phyloP scores from a whole-genome alignment of 2,888 invertebrate genomes.

The Plusia festucae region DNA sequence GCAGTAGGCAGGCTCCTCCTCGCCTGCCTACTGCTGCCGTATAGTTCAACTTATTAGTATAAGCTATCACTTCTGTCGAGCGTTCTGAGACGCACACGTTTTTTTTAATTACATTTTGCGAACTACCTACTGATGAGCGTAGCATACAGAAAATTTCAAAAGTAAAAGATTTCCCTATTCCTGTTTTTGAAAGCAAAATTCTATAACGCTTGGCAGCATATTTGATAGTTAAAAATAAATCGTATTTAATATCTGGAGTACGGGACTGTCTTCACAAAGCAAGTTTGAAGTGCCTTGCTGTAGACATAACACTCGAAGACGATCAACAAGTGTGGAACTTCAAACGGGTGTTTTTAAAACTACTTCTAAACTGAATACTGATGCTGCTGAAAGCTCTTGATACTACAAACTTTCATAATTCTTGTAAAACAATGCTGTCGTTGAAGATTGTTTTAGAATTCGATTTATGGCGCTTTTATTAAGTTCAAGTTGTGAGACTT shows the following conservation, averaged over 20 bases:
- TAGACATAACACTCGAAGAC: conserved; percentile 28
- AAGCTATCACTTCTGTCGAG: too few species aligned
- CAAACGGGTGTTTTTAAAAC: conserved; percentile 41
- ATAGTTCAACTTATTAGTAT: too few species aligned
- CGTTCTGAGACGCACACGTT: too few species aligned
- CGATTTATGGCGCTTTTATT: neutral
- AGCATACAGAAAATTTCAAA: neutral
- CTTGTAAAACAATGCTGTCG: neutral
- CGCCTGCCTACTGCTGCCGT: too few species aligned
- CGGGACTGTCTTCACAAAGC: conserved; percentile 16
- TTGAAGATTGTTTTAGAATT: neutral
- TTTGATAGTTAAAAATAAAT: neutral
- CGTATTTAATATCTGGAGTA: conserved; percentile 1
- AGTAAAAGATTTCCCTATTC: neutral
- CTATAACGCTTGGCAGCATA: neutral
- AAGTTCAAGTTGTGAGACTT: neutral
- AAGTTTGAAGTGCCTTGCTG: conserved; percentile 32
- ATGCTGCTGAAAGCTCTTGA: conserved; percentile 22
- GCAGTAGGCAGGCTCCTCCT: too few species aligned
- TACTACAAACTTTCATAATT: conserved; percentile 14
- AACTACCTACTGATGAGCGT: too few species aligned
- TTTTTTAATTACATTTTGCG: too few species aligned
- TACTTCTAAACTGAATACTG: conserved; percentile 36
- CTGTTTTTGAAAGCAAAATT: neutral
- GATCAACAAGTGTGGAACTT: conserved; percentile 49